Evolutionary conservation across 2,113 vertebrate genomes (phyloP).

Genomic region (Electrona antarctica): DNA sequence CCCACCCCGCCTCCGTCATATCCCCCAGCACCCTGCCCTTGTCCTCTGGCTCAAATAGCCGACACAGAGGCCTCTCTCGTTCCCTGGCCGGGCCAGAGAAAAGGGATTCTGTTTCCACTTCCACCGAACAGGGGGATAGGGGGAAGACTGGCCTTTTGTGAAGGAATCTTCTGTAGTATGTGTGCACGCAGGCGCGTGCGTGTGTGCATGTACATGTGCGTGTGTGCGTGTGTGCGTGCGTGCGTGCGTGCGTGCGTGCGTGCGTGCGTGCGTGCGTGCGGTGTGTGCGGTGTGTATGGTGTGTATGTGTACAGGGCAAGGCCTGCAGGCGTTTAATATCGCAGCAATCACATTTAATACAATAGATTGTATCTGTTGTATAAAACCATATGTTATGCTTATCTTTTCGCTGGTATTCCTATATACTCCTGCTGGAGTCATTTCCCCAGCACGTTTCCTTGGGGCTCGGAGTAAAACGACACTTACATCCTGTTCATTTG

Average conservation of each 20-base stretch:
- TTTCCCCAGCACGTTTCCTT: conserved; percentile 36
- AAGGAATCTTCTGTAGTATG: conserved; percentile 64
- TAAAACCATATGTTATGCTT: neutral
- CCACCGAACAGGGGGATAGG: conserved; percentile 34
- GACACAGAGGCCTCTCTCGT: conserved; percentile 16
- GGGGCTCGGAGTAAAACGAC: conserved; percentile 44
- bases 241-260: conserved; percentile 5
- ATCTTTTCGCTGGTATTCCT: conserved; percentile 19
- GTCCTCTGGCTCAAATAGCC: conserved; percentile 43
- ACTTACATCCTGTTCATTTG: conserved; percentile 9
- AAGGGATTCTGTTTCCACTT: conserved; percentile 59
- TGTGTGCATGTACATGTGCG: conserved; percentile 19
- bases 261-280: neutral
- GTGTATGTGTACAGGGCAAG: no score
- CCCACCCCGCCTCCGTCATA: conserved; percentile 41
- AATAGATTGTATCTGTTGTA: no score
- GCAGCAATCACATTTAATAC: no score
- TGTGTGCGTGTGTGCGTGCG: conserved; percentile 12
- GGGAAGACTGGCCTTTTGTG: conserved; percentile 35
- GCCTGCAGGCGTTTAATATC: no score
- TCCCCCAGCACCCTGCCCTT: conserved; percentile 32
- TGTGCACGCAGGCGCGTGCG: conserved; percentile 3
- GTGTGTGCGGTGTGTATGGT: no score
- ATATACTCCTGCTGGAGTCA: conserved; percentile 29
- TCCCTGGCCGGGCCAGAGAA: conserved; percentile 54